These are phyloP conservation scores for Echeneis naucrates DNA, from an alignment of 2,797 vertebrate genomes.

Conservation along the genomic window DNA sequence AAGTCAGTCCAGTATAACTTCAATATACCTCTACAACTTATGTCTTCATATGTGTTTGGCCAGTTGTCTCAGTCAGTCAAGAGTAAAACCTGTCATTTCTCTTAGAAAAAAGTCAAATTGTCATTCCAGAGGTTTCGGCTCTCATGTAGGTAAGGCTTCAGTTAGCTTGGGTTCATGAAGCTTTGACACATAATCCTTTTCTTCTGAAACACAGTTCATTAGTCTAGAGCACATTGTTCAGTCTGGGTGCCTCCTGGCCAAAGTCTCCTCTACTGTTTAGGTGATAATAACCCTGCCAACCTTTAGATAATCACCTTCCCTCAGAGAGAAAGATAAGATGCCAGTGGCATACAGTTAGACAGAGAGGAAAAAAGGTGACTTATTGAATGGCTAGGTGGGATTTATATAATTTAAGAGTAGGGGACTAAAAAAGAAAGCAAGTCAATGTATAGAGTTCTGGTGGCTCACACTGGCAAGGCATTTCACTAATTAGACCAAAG, in stretches of 20 bases:
- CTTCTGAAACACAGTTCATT: conserved; percentile 65
- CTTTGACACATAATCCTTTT: conserved; percentile 49
- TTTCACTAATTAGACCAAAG: conserved; percentile 28
- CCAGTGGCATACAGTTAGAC: conserved; percentile 22
- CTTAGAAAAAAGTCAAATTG: neutral
- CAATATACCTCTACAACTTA: neutral
- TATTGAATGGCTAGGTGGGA: conserved; percentile 16
- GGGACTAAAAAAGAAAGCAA: conserved; percentile 8
- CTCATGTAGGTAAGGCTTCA: conserved; percentile 30
- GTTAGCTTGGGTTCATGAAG: conserved; percentile 38
- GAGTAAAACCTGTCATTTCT: conserved; percentile 22
- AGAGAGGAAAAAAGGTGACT: conserved; percentile 6
- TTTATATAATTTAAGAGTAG: conserved; percentile 26
- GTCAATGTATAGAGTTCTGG: neutral
- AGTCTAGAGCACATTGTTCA: conserved; percentile 57
- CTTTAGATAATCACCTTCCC: conserved; percentile 65
- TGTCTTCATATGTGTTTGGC: conserved; percentile 13
- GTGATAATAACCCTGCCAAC: conserved; percentile 71
- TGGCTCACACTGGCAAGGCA: neutral
- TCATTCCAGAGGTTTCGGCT: conserved; percentile 16
- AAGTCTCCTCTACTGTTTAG: conserved; percentile 52
- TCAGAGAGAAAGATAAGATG: conserved; percentile 44
- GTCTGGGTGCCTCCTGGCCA: conserved; percentile 47
- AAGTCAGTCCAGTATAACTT: neutral
- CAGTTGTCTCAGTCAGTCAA: conserved; percentile 6